These are phyloP conservation scores for Caenorhabditis virilis DNA, from an alignment of 2,888 invertebrate genomes.

Conservation along the genomic window DNA sequence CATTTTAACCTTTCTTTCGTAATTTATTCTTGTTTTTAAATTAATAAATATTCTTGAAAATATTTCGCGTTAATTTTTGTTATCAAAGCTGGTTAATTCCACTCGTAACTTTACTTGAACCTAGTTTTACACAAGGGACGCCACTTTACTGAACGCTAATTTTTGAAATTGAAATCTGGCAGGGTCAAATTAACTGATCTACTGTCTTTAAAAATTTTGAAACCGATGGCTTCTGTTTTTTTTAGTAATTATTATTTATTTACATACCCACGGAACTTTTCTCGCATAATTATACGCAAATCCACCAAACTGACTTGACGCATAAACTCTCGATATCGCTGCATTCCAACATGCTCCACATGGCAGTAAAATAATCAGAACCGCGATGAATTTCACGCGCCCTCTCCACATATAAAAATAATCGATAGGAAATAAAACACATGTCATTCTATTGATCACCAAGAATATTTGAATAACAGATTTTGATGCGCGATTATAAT, in stretches of 20 bases:
- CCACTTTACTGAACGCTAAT: too few relatives aligned
- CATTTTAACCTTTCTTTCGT: too few relatives aligned
- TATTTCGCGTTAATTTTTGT: too few relatives aligned
- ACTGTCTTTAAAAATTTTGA: too few relatives aligned
- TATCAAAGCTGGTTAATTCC: too few relatives aligned
- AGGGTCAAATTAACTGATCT: too few relatives aligned
- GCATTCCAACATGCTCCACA: slow-evolving; percentile 19
- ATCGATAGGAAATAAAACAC: slow-evolving; percentile 5
- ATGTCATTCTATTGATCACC: slow-evolving; percentile 11
- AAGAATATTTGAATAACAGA: slow-evolving; percentile 7
- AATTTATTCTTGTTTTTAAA: too few relatives aligned
- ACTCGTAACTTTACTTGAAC: too few relatives aligned
- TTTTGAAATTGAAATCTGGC: too few relatives aligned
- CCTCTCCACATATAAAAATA: slow-evolving; percentile 7
- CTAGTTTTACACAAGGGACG: too few relatives aligned
- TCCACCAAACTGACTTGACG: slow-evolving; percentile 14
- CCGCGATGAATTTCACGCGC: slow-evolving; percentile 1
- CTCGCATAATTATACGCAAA: slow-evolving; percentile 14
- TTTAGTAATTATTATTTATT: not conserved
- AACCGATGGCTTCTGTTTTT: too few relatives aligned
- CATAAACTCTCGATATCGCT: slow-evolving; percentile 9
- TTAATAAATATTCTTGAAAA: too few relatives aligned
- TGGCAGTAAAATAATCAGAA: slow-evolving; percentile 10
- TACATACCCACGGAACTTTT: slow-evolving; percentile 13
- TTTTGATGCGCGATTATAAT: slow-evolving; percentile 6